A percentile compares a stretch with the other conserved stretches of the same genome.
Conservation (phyloP, 2,113 vertebrate genomes). For the Labeo catla region DNA sequence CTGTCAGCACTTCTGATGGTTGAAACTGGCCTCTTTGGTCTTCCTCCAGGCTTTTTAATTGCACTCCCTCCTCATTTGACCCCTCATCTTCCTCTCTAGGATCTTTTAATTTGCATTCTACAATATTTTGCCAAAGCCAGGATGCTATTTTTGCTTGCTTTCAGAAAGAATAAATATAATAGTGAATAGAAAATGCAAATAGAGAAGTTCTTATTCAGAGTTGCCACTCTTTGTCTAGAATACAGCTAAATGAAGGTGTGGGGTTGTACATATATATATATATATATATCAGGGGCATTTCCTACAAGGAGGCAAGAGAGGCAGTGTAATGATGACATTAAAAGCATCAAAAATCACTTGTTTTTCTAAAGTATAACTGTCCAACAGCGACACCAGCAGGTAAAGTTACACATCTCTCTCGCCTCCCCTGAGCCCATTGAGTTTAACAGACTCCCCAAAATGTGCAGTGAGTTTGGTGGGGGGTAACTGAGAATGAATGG, state of each 20-base stretch:
- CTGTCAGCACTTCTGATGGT: background rate
- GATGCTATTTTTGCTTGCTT: background rate
- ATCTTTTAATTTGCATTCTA: background rate
- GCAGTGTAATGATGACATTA: no score
- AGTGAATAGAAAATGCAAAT: background rate
- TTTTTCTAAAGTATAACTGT: no score
- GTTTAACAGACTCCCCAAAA: no score
- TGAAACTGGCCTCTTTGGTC: constrained; percentile 50
- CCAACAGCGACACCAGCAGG: no score
- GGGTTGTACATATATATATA: no score
- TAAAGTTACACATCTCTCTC: no score
- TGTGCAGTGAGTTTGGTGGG: no score
- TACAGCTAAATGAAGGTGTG: background rate
- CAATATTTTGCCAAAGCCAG: background rate
- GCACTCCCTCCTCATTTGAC: constrained; percentile 66
- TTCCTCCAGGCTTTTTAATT: constrained; percentile 64
- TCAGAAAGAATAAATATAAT: background rate
- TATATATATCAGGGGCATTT: no score
- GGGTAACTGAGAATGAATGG: no score
- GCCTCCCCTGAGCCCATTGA: no score
- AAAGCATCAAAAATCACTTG: no score
- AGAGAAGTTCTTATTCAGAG: background rate
- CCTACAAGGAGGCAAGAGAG: no score
- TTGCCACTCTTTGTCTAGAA: background rate
- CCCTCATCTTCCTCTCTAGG: constrained; percentile 14